Base-by-base conservation (phyloP, 2,888 invertebrate species). In the Dynastes hyllus region DNA sequence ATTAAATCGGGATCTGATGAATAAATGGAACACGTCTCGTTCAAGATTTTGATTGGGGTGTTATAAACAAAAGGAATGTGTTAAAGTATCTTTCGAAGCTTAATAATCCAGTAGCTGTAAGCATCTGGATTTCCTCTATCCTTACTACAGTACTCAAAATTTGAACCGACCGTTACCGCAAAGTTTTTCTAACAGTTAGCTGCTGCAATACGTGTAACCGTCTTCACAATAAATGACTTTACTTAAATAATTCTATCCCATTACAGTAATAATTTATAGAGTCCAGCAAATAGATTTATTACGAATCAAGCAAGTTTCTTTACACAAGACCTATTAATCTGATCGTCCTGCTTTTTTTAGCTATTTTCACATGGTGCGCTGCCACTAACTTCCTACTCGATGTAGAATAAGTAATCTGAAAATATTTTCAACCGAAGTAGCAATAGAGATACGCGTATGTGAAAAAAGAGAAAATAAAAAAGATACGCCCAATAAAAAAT, bases 401-500 rank as follows among this genome's bases (percentile, higher is more conserved):
- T n/a, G 73, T 78, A 78, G 63, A 71, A 78, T 78, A 78, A 71
- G 65, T 55, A 71, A 65, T 78, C 66, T 58, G 37, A 61, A 58
- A 45, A 55, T 61, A 61, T 61, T 73, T 73, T 40, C 61, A 45
- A 73, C 61, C 45, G 61, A 22, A 61, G 73, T 32, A 16, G 61
- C 61, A 37, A 45, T 45, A 45, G 65, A 63, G 65, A 77, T 77
- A 77, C 45, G 45, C 45, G 2, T 45, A 32, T 65, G 29, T 71
- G 63, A 45, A 50, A 69, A 71, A 71, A 63, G 58, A 50, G 66
- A 37, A 66, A 75, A 16, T 40, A 69, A 78, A 75, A 78, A 78
- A 73, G 27, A 45, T 45, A 11, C 69, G 32, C 29, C 27, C 45
- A 77, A 80, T 78, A 76, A 80, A 76, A 75, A 80, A 80, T 76